Percentiles rank a stretch among this genome's conserved stretches.
Conservation (phyloP, 2,113 vertebrate species). For the Mus spicilegus region DNA sequence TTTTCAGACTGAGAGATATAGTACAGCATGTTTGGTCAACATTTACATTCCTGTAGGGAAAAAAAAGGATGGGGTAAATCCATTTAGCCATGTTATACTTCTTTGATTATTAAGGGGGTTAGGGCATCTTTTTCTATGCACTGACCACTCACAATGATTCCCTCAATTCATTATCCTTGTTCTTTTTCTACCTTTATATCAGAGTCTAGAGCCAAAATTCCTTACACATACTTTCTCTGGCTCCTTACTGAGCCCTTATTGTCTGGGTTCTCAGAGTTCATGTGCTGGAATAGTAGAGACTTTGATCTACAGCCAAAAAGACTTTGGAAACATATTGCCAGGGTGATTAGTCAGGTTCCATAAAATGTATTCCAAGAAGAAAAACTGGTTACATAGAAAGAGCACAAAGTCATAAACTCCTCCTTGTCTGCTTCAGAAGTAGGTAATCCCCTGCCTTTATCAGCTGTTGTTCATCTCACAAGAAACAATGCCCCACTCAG, state of each 20-base stretch:
- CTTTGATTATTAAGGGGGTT: conserved; percentile 8
- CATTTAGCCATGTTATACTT: background rate
- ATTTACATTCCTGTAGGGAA: conserved; percentile 6
- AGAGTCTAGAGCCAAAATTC: conserved; percentile 32
- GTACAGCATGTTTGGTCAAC: background rate
- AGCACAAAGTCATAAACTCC: conserved; percentile 64
- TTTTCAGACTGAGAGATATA: background rate
- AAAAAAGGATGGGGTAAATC: background rate
- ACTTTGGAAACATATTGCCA: conserved; percentile 27
- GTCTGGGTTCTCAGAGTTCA: background rate
- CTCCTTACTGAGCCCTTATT: background rate
- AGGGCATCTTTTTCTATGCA: background rate
- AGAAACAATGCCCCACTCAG: conserved; percentile 71
- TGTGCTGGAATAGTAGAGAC: background rate
- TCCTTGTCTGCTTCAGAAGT: conserved; percentile 54
- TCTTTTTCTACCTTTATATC: background rate
- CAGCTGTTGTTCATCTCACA: conserved; percentile 42
- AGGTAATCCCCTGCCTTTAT: conserved; percentile 53
- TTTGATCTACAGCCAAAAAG: conserved; percentile 62
- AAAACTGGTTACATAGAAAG: conserved; percentile 66
- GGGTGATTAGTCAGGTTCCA: conserved; percentile 58
- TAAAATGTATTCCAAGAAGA: conserved; percentile 66
- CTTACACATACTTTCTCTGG: background rate
- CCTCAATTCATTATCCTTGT: conserved; percentile 37
- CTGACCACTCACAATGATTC: conserved; percentile 7